Evolutionary conservation across 2,113 vertebrate genomes (phyloP).

Genomic region (Chloroceryle aenea): DNA sequence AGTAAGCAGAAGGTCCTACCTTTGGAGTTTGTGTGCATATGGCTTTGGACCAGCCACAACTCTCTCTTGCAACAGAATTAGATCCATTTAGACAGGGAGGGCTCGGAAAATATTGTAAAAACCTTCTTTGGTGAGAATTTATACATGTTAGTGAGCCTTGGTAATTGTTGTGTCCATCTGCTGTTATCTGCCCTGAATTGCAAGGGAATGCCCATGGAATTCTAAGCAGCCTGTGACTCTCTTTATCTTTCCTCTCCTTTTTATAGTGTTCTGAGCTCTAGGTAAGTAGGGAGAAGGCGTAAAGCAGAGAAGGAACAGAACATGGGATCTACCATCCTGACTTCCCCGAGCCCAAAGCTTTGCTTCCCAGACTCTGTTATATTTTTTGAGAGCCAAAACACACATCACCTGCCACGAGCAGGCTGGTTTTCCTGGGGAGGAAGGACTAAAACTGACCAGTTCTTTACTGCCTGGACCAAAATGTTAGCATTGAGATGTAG

Average conservation of each 20-base stretch:
- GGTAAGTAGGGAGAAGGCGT: not conserved
- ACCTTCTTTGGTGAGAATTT: not conserved
- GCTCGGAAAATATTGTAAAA: not conserved
- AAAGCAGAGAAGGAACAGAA: not conserved
- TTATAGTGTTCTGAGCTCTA: not conserved
- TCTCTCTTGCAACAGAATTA: not conserved
- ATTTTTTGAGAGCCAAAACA: too few species aligned
- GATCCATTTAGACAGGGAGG: not conserved
- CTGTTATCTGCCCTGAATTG: not conserved
- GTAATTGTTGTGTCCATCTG: not conserved
- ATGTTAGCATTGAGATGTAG: too few species aligned
- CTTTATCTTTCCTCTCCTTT: not conserved
- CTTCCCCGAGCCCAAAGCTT: not conserved
- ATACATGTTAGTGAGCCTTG: not conserved
- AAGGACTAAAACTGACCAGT: not conserved
- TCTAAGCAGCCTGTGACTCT: not conserved
- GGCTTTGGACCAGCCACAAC: not conserved
- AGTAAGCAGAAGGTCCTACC: not conserved
- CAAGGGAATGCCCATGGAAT: not conserved
- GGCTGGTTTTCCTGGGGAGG: not conserved
- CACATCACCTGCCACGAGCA: accelerated
- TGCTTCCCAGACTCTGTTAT: not conserved
- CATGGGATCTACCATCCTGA: not conserved
- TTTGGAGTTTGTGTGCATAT: not conserved
- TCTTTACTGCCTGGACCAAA: not conserved